Base-by-base conservation (phyloP, 2,113 vertebrate genomes). In the Brevimyrus niger region DNA sequence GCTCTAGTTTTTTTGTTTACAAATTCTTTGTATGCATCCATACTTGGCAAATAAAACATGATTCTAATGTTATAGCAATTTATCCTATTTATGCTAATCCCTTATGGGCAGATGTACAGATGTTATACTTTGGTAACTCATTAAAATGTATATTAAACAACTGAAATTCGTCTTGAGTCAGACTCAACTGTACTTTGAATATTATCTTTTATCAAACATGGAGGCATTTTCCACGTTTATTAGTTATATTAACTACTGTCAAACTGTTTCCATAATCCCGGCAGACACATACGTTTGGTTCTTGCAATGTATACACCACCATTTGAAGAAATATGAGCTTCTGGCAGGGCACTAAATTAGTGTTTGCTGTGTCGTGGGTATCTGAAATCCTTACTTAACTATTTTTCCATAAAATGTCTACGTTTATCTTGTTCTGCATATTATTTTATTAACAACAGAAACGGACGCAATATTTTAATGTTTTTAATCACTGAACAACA, bases 41-140 rank as follows among this genome's bases (percentile, higher is more conserved):
- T 61, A 61, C 58, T 61, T 61, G 23, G 58, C 58, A 31, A 69
- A 69, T 31, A 69, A 69, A 69, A 69, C n/a, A 27, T 31, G n/a
- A 69, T 69, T 69, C 61, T 94, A 92, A 93, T 90, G 86, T 46
- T 51, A 17, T 87, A 42, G 13, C 15, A 15, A 19, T 80, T 42
- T 19, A 76, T 76, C 31, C 31, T 42, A 27, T 80, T 42, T 8
- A 80, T 15, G 35, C 2, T 42, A 13, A 19, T 80, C 38, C n/a
- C n/a, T n/a, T n/a, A n/a, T n/a, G n/a, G n/a, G n/a, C n/a, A n/a
- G n/a, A n/a, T n/a, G 11, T 88, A 89, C 38, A 93, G 46, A 89
- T 91, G 87, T 93, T 94, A 92, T 93, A n/a, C 86, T 94, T 94
- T 94, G 93, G 85, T 93, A 95, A 90, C 91, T 48, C 92, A 89